Conservation (phyloP, 2,113 vertebrate genomes). For the Ursus arctos region DNA sequence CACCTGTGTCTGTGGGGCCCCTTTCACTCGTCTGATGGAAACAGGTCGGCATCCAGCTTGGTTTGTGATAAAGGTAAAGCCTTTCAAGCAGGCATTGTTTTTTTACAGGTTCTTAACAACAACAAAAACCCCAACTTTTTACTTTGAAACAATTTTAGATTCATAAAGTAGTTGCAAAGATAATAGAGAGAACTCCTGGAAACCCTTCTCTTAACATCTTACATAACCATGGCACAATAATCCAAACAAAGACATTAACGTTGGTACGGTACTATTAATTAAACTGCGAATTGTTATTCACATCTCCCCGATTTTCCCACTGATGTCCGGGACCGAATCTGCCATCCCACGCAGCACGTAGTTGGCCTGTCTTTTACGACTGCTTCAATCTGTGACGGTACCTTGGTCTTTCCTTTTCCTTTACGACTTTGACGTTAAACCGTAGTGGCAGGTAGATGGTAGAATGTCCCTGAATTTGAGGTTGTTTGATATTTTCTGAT, state of each 20-base stretch:
- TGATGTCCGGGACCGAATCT: neutral
- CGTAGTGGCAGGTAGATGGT: neutral
- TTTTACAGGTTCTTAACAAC: neutral
- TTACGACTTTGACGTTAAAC: neutral
- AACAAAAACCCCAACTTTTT: neutral
- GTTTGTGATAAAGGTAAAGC: neutral
- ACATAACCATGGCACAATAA: neutral
- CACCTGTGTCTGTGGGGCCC: neutral
- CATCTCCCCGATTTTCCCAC: neutral
- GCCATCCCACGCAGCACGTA: too few relatives aligned
- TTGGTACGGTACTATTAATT: too few relatives aligned
- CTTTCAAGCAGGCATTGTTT: neutral
- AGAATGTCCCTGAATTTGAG: neutral
- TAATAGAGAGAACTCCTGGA: neutral
- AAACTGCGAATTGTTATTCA: neutral
- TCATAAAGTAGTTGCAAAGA: neutral
- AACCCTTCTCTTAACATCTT: neutral
- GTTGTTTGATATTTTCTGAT: neutral
- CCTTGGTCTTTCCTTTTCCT: neutral
- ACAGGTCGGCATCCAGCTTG: neutral
- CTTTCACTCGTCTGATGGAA: constrained; percentile 36
- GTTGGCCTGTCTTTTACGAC: neutral
- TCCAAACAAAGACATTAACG: neutral
- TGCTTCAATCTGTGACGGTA: neutral
- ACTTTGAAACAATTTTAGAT: constrained; percentile 26